Conservation (phyloP, 2,113 vertebrate genomes). For the Ginglymostoma cirratum region DNA sequence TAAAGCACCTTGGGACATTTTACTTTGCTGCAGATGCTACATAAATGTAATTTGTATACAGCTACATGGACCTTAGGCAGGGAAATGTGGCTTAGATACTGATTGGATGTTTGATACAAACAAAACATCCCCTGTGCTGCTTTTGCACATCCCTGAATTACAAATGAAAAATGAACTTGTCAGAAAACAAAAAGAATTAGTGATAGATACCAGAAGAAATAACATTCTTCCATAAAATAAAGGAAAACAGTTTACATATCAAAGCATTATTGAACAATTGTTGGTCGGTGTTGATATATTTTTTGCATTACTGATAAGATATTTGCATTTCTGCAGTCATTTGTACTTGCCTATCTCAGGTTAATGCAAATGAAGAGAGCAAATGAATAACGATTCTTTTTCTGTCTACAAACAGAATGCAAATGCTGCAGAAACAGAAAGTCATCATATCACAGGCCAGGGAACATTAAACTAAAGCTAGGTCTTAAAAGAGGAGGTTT, state of each 20-base stretch:
- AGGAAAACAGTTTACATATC: neutral
- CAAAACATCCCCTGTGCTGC: neutral
- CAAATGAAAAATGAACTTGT: neutral
- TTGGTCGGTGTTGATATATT: neutral
- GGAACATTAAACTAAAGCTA: neutral
- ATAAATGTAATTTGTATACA: neutral
- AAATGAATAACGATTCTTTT: neutral
- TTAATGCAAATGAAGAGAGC: conserved; percentile 14
- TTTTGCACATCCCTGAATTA: no score
- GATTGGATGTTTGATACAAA: neutral
- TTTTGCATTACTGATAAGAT: neutral
- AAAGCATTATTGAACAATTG: no score
- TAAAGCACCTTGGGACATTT: neutral
- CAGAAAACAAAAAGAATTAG: neutral
- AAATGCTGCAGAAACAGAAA: conserved; percentile 21
- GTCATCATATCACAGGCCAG: neutral
- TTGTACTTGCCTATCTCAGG: neutral
- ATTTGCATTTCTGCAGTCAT: conserved; percentile 18
- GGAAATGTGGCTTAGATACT: neutral
- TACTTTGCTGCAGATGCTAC: neutral
- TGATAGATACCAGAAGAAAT: neutral
- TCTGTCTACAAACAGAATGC: conserved; percentile 2
- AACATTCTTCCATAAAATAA: neutral
- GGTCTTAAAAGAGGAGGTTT: neutral
- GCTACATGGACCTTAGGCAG: neutral